Conservation (phyloP, 2,888 invertebrate species). For the Oscheius sp. region DNA sequence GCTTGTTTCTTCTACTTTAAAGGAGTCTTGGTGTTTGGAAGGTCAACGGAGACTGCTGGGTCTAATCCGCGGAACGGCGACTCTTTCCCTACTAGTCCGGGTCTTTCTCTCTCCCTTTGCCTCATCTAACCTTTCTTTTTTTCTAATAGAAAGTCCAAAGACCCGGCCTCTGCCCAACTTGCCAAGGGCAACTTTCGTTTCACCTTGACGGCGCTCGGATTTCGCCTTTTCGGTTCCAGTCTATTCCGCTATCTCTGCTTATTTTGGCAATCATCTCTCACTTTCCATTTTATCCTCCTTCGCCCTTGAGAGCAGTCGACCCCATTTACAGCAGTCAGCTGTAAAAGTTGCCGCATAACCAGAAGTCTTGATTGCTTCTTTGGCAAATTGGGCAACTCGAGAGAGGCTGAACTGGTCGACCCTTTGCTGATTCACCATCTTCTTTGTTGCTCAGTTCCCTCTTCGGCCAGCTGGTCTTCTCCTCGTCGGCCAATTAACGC, state of each 20-base stretch:
- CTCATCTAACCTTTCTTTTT: background rate
- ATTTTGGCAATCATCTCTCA: slow-evolving; percentile 30
- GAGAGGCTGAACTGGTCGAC: background rate
- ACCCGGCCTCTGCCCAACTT: slow-evolving; percentile 8
- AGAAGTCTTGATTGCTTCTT: background rate
- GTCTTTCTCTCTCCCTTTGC: too few species aligned
- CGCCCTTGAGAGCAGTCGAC: background rate
- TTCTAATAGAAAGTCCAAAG: too few species aligned
- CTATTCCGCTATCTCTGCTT: slow-evolving; percentile 29
- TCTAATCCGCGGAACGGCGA: slow-evolving; percentile 12
- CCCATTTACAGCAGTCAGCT: background rate
- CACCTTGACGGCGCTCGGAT: slow-evolving; percentile 34
- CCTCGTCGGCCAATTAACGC: slow-evolving; percentile 5
- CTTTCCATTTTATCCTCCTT: background rate
- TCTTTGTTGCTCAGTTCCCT: background rate
- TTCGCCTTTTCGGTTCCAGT: slow-evolving; percentile 36
- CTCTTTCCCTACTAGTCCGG: background rate
- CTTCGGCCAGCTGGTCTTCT: background rate
- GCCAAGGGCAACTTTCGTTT: slow-evolving; percentile 33
- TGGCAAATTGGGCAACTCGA: background rate
- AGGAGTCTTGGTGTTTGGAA: background rate
- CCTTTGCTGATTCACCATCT: background rate
- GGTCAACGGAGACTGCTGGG: background rate
- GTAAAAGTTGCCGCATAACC: slow-evolving; percentile 1
- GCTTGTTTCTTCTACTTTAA: background rate